Conservation (phyloP, 1,140 invertebrate species). For the Drosophila kikkawai region DNA sequence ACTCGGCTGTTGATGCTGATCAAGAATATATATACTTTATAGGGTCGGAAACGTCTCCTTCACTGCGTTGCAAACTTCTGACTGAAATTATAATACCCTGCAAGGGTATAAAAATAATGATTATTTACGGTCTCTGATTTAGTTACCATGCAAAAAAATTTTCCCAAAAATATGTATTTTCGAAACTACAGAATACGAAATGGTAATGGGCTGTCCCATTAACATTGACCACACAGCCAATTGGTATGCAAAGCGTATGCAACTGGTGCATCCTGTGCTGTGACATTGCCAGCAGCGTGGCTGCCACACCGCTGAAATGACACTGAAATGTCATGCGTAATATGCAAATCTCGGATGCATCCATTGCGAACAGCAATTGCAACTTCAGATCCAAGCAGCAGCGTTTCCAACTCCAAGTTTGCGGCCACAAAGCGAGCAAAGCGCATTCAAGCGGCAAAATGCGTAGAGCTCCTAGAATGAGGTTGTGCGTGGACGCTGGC, state of each 20-base stretch:
- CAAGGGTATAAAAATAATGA: too few species aligned
- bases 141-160: too few species aligned
- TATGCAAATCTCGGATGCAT: conserved; percentile 64
- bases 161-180: not conserved
- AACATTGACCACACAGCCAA: conserved; percentile 53
- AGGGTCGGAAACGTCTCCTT: too few species aligned
- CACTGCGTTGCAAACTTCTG: too few species aligned
- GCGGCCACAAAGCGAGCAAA: conserved; percentile 45
- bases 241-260: conserved; percentile 69
- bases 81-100: too few species aligned
- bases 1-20: too few species aligned
- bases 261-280: conserved; percentile 77
- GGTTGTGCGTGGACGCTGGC: conserved; percentile 13
- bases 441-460: conserved; percentile 72
- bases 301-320: conserved; percentile 37
- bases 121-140: too few species aligned
- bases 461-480: conserved; percentile 52
- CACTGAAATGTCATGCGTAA: conserved; percentile 81
- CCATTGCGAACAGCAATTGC: conserved; percentile 23
- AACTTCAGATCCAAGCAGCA: conserved; percentile 1
- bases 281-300: conserved; percentile 65
- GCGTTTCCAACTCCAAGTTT: conserved; percentile 22
- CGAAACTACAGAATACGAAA: not conserved
- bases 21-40: too few species aligned
- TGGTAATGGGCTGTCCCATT: conserved; percentile 21